Evolutionary conservation across 2,888 invertebrate genomes (phyloP).

Genomic region (Lithosia quadra): DNA sequence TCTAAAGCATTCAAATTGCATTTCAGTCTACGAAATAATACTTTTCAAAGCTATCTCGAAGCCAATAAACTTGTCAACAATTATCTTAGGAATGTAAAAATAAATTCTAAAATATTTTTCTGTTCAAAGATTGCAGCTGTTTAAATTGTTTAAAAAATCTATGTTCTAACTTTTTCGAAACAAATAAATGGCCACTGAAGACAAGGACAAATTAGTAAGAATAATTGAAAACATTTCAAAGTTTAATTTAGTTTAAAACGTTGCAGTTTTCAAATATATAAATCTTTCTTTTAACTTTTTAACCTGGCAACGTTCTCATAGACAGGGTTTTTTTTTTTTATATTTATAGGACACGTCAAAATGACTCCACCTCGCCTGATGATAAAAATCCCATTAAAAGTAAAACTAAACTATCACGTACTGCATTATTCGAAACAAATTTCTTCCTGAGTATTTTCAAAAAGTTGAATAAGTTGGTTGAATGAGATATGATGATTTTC

Average conservation of each 20-base stretch:
- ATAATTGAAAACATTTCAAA: background rate
- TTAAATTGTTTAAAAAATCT: no score
- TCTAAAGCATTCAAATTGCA: no score
- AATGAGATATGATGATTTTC: background rate
- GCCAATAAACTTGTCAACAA: no score
- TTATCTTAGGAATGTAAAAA: no score
- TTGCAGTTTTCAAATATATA: background rate
- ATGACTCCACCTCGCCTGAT: no score
- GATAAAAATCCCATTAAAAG: no score
- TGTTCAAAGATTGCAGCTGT: background rate
- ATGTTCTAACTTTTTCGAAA: background rate
- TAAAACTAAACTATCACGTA: background rate
- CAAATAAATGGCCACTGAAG: background rate
- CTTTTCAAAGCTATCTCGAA: no score
- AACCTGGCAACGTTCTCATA: background rate
- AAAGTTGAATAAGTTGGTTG: background rate
- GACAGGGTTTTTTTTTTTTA: no score
- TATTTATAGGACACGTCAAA: no score
- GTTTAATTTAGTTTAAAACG: background rate
- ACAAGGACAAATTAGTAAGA: no score
- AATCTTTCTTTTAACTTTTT: constrained; percentile 3
- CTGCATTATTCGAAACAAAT: background rate
- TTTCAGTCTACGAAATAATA: no score
- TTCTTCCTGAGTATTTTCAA: constrained; percentile 1
- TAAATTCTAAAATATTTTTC: no score